phyloP scores from a whole-genome alignment of 1,140 invertebrate species.

The Melanaphis sacchari region DNA sequence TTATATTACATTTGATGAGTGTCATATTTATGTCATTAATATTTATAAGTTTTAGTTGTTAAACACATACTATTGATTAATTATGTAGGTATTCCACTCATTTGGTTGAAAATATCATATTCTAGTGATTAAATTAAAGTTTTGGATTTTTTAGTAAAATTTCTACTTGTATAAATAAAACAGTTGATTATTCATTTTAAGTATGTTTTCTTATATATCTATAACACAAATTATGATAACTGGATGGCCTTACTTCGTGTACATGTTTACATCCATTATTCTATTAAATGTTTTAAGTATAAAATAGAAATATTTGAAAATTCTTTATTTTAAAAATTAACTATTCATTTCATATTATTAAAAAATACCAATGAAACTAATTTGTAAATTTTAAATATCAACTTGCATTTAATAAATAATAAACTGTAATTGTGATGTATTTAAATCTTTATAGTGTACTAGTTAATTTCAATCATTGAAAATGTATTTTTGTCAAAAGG shows the following conservation, averaged over 20 bases:
- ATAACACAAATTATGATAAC: conserved; percentile 1
- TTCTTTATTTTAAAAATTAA: not conserved
- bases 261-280: not conserved
- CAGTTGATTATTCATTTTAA: not conserved
- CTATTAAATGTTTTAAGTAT: not conserved
- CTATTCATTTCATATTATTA: not conserved
- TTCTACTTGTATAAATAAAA: not conserved
- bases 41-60: not conserved
- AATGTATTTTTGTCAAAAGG: not conserved
- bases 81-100: not conserved
- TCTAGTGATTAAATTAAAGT: not conserved
- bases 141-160: not conserved
- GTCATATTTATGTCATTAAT: not conserved
- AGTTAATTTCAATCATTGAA: not conserved
- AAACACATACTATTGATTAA: not conserved
- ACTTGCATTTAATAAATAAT: not conserved
- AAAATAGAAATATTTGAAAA: not conserved
- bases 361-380: not conserved
- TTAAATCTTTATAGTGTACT: not conserved
- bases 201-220: not conserved
- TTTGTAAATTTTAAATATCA: not conserved
- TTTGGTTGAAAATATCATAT: not conserved
- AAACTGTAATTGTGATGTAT: not conserved
- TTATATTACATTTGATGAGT: not conserved
- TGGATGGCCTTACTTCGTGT: not conserved